Percentiles rank a stretch among this genome's conserved stretches.
These are phyloP conservation scores for Agrochola macilenta DNA, from an alignment of 2,888 invertebrate species.

Conservation along the genomic window DNA sequence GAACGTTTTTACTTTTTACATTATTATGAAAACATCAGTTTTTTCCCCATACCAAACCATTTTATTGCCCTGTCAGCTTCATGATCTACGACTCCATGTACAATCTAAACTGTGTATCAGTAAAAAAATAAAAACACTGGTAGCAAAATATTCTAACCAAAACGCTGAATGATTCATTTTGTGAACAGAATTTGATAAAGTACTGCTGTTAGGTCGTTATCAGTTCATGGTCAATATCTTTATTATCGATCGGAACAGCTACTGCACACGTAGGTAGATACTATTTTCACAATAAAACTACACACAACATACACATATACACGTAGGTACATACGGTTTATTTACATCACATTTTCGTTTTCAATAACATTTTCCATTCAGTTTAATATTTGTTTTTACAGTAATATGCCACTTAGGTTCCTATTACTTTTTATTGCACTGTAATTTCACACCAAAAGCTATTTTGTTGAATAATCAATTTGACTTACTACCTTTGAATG, in stretches of 20 bases:
- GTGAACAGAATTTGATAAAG: background rate
- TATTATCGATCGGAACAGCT: conserved; percentile 34
- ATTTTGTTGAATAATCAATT: conserved; percentile 20
- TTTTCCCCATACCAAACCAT: background rate
- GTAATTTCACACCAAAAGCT: conserved; percentile 15
- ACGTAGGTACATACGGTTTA: conserved; percentile 1
- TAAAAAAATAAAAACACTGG: conserved; percentile 1
- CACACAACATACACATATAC: too few relatives aligned
- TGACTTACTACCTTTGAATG: background rate
- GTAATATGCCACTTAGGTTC: background rate
- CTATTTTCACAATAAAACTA: background rate
- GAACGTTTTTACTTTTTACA: background rate
- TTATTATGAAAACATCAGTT: background rate
- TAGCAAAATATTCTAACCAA: background rate
- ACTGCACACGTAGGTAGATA: background rate
- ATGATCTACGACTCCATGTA: background rate
- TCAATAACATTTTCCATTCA: conserved; percentile 9
- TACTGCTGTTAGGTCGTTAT: conserved; percentile 37
- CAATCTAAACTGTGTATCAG: background rate
- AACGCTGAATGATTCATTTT: conserved; percentile 5
- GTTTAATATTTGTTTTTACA: background rate
- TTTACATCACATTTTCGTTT: conserved; percentile 14
- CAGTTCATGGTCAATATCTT: conserved; percentile 54
- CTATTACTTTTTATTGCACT: background rate
- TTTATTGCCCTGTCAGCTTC: conserved; percentile 13